Evolutionary conservation across 2,797 vertebrate species (phyloP), one percentile per base, ranked within the genome.

Genomic region (Epinephelus malabaricus): DNA sequence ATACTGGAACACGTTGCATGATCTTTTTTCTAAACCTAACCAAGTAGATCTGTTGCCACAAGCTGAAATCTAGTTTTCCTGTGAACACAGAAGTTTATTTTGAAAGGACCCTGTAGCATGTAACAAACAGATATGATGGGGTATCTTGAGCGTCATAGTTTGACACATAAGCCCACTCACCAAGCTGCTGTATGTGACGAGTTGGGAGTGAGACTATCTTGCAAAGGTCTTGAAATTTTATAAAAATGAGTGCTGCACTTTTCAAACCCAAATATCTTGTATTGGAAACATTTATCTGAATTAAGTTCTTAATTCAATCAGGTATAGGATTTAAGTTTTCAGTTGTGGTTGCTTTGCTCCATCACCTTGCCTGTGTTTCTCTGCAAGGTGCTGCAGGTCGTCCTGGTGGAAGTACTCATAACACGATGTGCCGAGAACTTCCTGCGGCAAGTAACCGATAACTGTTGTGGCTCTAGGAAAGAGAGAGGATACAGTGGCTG

Each of bases 381-480:
- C 97, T 81, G 98, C 96, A 0, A 99, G 96, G 69, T 98, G 97
- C 84, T 94, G 96, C 85, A 99, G 97, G 92, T 99, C 97, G 23
- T 99, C 97, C 94, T 98, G 98, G 89, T 99, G 98, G 92, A 99
- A 99, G 94, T 98, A 99, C 75, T 99, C 98, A 0, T 99, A 99
- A 93, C 97, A 99, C 0, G 98, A 99, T 2, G 98, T 99, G 79
- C 98, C 98, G 78, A 99, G 95, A 82, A 99, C 95, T 86, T 99
- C 98, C 89, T 99, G 98, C 51, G 98, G 98, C 94, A 99, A 92
- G 86, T 99, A 99, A 40, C 97, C 98, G 66, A 98, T 95, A 86
- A 99, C 94, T 18, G 96, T 96, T 5, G 98, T 98, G 74, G 98
- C 97, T 94, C 98, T 99, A 81, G 49, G 30, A 46, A 61, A 54